phyloP scores from a whole-genome alignment of 1,140 invertebrate genomes.

The Cotesia chilonis region DNA sequence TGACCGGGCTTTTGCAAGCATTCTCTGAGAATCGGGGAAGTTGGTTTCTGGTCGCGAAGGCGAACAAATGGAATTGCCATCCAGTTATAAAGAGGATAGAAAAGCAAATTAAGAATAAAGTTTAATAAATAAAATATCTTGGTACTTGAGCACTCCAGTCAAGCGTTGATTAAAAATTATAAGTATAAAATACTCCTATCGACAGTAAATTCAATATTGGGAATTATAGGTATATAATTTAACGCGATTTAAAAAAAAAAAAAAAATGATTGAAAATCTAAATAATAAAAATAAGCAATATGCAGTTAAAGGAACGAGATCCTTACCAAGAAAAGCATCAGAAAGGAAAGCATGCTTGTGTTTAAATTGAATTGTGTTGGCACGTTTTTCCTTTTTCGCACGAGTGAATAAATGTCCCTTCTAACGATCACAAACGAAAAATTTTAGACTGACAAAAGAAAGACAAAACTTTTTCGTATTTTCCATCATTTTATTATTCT shows the following conservation, averaged over 20 bases:
- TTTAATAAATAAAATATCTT: too few species aligned
- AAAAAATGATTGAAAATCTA: too few species aligned
- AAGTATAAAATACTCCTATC: not conserved
- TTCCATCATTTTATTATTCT: conserved; percentile 1
- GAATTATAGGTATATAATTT: not conserved
- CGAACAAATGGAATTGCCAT: conserved; percentile 30
- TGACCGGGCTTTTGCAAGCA: conserved; percentile 14
- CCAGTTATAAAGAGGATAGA: conserved; percentile 7
- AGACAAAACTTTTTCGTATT: not conserved
- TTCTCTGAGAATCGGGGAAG: conserved; percentile 22
- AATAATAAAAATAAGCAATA: not conserved
- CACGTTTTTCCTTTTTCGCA: conserved; percentile 18
- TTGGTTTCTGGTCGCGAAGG: conserved; percentile 24
- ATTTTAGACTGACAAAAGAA: conserved; percentile 3
- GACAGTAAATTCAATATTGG: conserved; percentile 3
- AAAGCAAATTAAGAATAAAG: conserved; percentile 4
- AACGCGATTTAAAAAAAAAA: too few species aligned
- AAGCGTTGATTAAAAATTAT: conserved; percentile 3
- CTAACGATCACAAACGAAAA: conserved; percentile 14
- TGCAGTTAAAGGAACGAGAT: not conserved
- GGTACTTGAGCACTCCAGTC: not conserved
- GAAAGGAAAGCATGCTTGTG: not conserved
- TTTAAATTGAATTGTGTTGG: not conserved
- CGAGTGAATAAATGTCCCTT: conserved; percentile 7
- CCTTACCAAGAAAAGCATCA: not conserved